Percentiles rank a stretch among this genome's conserved stretches.
Evolutionary conservation across 1,140 invertebrate species (phyloP).

Genomic region (Heliothis subflexa): DNA sequence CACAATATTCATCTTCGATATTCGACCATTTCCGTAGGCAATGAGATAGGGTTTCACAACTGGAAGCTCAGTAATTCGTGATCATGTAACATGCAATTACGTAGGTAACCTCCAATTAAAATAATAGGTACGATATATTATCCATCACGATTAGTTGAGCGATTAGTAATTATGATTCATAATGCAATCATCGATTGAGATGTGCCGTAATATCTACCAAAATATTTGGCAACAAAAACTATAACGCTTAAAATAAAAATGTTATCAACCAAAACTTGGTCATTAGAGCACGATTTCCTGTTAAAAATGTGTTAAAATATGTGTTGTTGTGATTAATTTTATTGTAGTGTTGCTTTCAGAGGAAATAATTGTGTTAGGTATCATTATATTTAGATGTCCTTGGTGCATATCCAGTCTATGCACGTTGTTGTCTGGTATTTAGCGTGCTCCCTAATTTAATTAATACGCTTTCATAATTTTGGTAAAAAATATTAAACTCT

Average conservation of each 20-base stretch:
- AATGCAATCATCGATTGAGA: neutral
- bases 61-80: neutral
- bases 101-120: conserved; percentile 20
- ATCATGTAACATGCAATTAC: conserved; percentile 32
- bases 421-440: neutral
- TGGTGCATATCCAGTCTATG: neutral
- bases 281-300: conserved; percentile 19
- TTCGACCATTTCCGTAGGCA: neutral
- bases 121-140: neutral
- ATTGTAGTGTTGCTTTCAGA: conserved; percentile 3
- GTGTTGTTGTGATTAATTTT: conserved; percentile 5
- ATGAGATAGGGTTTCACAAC: neutral
- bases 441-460: too few relatives aligned
- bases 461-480: too few relatives aligned
- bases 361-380: conserved; percentile 4
- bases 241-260: neutral
- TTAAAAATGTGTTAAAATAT: neutral
- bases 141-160: conserved; percentile 22
- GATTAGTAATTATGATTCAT: conserved; percentile 27
- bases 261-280: conserved; percentile 5
- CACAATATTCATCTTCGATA: neutral
- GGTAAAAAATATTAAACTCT: too few relatives aligned
- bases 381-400: neutral
- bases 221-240: neutral
- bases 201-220: neutral